Evolutionary conservation across 2,888 invertebrate genomes (phyloP).

Genomic region (Mantis religiosa): DNA sequence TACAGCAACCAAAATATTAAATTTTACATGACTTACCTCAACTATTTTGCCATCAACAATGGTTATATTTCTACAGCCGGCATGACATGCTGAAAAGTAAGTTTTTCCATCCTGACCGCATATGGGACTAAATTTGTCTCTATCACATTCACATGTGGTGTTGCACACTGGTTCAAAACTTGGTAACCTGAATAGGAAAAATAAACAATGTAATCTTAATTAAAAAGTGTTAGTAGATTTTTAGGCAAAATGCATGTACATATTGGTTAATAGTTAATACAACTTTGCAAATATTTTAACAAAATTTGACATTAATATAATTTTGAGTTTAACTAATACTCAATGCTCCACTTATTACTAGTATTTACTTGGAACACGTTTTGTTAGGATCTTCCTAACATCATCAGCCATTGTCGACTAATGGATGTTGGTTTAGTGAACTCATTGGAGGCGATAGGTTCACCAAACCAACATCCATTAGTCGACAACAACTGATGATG

Average conservation of each 20-base stretch:
- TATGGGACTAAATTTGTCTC: slow-evolving; percentile 75
- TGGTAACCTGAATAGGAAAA: slow-evolving; percentile 8
- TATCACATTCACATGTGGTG: slow-evolving; percentile 66
- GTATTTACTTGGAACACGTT: too few species aligned
- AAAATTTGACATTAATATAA: neutral
- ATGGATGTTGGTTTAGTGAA: too few species aligned
- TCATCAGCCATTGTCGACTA: too few species aligned
- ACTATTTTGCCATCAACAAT: slow-evolving; percentile 55
- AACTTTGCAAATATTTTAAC: neutral
- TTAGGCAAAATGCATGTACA: too few species aligned
- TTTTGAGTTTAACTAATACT: too few species aligned
- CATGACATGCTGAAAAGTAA: slow-evolving; percentile 85
- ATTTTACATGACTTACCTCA: slow-evolving; percentile 37
- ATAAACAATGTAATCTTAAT: neutral
- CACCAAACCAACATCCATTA: too few species aligned
- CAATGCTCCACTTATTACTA: too few species aligned
- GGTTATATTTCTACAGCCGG: slow-evolving; percentile 69
- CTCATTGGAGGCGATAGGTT: too few species aligned
- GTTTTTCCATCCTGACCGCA: slow-evolving; percentile 79
- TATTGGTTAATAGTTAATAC: neutral
- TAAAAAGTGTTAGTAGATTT: neutral
- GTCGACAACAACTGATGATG: too few species aligned
- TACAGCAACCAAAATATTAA: too few species aligned
- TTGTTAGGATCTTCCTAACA: too few species aligned
- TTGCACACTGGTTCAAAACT: slow-evolving; percentile 60